Evolutionary conservation across 2,888 invertebrate genomes (phyloP).

Genomic region (Gastrophysa polygoni): DNA sequence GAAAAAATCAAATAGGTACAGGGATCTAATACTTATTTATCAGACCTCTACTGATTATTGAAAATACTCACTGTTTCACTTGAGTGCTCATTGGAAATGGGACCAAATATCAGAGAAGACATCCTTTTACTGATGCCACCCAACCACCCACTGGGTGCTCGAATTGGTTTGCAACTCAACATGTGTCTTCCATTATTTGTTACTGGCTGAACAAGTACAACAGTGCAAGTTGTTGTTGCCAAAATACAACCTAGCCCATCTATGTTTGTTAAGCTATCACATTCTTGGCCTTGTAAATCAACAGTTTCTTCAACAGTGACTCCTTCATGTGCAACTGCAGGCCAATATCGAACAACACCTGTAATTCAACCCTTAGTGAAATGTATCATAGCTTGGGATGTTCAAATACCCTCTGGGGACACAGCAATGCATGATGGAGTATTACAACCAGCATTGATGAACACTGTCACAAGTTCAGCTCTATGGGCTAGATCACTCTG

Average conservation of each 20-base stretch:
- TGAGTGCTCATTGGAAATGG: conserved; percentile 66
- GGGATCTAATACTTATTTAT: too few species aligned
- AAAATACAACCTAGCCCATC: conserved; percentile 79
- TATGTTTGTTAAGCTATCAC: conserved; percentile 73
- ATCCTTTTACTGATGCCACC: conserved; percentile 85
- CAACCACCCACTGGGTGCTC: conserved; percentile 81
- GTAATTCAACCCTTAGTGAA: conserved; percentile 7
- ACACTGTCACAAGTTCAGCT: conserved; percentile 81
- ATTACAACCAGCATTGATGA: conserved; percentile 64
- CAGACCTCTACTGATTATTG: background rate
- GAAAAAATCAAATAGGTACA: too few species aligned
- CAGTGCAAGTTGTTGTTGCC: conserved; percentile 90
- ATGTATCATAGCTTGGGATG: background rate
- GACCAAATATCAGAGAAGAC: conserved; percentile 81
- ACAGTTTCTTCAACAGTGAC: conserved; percentile 83
- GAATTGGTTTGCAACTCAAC: conserved; percentile 70
- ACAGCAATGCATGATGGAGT: conserved; percentile 87
- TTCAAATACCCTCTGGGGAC: conserved; percentile 79
- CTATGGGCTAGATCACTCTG: conserved; percentile 92
- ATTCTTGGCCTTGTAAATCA: conserved; percentile 88
- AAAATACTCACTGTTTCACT: conserved; percentile 65
- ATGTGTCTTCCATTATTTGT: conserved; percentile 70
- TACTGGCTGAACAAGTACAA: conserved; percentile 74
- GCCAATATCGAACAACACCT: conserved; percentile 90
- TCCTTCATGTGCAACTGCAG: conserved; percentile 85